Evolutionary conservation across 2,113 vertebrate genomes (phyloP), one percentile per base, ranked within the genome.

Genomic region (Solenodon paradoxus): DNA sequence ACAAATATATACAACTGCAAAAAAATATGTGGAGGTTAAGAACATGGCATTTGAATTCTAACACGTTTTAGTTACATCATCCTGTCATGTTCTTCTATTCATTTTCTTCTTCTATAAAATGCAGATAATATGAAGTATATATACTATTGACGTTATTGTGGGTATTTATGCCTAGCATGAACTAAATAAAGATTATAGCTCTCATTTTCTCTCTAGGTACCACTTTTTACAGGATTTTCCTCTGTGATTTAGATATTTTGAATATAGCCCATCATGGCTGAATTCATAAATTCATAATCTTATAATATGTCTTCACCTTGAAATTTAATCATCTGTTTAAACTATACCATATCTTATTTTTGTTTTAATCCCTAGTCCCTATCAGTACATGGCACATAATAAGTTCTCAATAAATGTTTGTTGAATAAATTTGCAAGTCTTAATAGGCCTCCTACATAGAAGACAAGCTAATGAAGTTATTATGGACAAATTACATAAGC

Each of bases 401-500:
- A 83, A 68, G 72, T 84, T 28, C 20, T 90, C 42, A 68, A 3
- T 90, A 81, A 74, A 63, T 81, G 55, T 87, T 74, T 75, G 20
- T 83, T 47, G 24, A 81, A 72, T 49, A 78, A 64, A 84, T 57
- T 32, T 8, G 20, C 30, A 89, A 28, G 13, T 81, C 61, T 82
- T 82, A 80, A 71, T 72, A 11, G 72, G 32, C 24, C 40, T 86
- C 24, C n/a, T 63, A 77, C 17, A 47, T 68, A 5, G 51, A 26
- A 83, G 38, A 77, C 53, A 86, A 95, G 88, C 61, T 81, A 79
- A 40, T 72, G 64, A 72, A 17, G 59, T 68, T 71, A 71, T 96
- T 42, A 40, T 61, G 49, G 28, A 32, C 20, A 81, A 38, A 42
- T 80, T 59, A 20, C 28, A 47, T 82, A 94, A 66, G 35, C 38